These are phyloP conservation scores for Carcinoscorpius rotundicauda DNA, from an alignment of 1,140 invertebrate species.

Conservation along the genomic window DNA sequence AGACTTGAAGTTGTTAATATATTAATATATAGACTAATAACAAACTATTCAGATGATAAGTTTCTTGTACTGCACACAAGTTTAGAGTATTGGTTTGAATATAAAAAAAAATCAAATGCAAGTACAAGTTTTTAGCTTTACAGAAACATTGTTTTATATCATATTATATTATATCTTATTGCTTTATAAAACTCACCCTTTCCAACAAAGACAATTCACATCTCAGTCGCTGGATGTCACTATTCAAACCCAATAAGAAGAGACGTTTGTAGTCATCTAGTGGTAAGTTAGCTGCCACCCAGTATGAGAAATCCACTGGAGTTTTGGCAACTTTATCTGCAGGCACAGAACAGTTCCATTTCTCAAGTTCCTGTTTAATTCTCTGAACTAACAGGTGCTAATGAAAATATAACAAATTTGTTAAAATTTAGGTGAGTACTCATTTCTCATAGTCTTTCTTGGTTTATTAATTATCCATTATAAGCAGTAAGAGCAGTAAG, in stretches of 20 bases:
- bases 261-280: slow-evolving; percentile 47
- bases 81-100: too few species aligned
- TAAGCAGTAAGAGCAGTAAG: too few species aligned
- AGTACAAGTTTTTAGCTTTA: too few species aligned
- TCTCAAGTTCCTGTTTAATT: slow-evolving; percentile 30
- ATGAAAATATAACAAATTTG: too few species aligned
- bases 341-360: slow-evolving; percentile 29
- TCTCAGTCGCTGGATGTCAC: slow-evolving; percentile 52
- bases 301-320: slow-evolving; percentile 57
- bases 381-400: slow-evolving; percentile 31
- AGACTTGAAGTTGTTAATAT: slow-evolving; percentile 14
- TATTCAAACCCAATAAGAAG: slow-evolving; percentile 47
- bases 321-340: slow-evolving; percentile 43
- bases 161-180: too few species aligned
- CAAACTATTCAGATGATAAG: neutral
- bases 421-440: too few species aligned
- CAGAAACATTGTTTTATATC: too few species aligned
- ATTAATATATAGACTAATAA: slow-evolving; percentile 4
- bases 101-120: too few species aligned
- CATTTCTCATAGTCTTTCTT: too few species aligned
- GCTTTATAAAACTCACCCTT: slow-evolving; percentile 35
- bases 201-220: slow-evolving; percentile 47
- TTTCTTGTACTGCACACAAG: neutral
- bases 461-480: too few species aligned
- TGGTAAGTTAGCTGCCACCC: slow-evolving; percentile 59